Base-by-base conservation (phyloP, 2,113 vertebrate genomes). In the Aspiorhynchus laticeps region DNA sequence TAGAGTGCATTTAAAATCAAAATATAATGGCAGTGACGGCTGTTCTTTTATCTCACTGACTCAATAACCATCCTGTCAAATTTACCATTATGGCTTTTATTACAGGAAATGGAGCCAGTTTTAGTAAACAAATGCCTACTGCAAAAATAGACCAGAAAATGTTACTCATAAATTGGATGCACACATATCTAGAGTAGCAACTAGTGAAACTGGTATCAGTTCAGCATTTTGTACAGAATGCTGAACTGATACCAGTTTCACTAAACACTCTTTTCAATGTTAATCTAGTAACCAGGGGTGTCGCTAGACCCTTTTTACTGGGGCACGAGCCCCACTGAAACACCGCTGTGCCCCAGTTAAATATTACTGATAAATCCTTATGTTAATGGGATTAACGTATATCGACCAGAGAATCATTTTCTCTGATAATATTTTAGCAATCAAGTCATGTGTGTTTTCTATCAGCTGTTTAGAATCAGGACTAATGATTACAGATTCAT, bases 121-220 rank as follows among this genome's bases (percentile, higher is more conserved):
- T 85, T 65, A 87, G 67, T 78, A 80, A 85, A 74, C 90, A 89
- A 89, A 31, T 67, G 82, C 63, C 73, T 76, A 26, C n/a, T 28
- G 73, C 38, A 46, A 46, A 76, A 43, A 46, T 41, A 26, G 73
- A 76, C 43, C n/a, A 46, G 41, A 76, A 48, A 48, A 17, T 28
- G 12, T 3, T 46, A 46, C 41, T 46, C 24, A 46, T 46, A 76
- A 46, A 46, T 76, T 76, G 41, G 74, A 76, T 28, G 74, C 28
- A 76, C 24, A 48, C 10, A 75, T 28, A 76, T 76, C 41, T 48
- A 76, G 12, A 48, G n/a, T 9, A 76, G n/a, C 41, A 76, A 41
- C 71, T 41, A 19, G 28, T 41, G 36, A 73, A 73, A 6, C 9
- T 11, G 69, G 69, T 9, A 73, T 73, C 31, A 9, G 31, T 71